Conservation (phyloP, 2,113 vertebrate genomes). For the Acanthisitta chloris region DNA sequence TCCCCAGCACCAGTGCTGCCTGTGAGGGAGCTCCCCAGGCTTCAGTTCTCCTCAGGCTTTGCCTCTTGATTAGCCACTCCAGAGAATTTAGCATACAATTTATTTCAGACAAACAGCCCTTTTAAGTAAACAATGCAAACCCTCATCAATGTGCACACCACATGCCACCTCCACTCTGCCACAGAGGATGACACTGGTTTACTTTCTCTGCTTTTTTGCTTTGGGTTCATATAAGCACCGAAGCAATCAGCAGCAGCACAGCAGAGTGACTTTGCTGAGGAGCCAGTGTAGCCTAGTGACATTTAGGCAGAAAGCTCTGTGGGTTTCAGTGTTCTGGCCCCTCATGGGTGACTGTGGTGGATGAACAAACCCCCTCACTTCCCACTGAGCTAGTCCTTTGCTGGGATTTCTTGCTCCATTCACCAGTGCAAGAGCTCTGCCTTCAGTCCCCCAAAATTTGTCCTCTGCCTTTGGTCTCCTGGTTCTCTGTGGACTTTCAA, state of each 20-base stretch:
- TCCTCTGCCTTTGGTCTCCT: neutral
- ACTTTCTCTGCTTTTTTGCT: neutral
- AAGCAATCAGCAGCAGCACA: neutral
- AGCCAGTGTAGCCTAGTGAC: neutral
- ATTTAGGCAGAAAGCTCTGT: neutral
- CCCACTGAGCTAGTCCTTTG: neutral
- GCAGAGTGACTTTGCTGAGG: neutral
- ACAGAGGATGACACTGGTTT: neutral
- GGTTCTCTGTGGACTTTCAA: neutral
- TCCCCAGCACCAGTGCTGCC: conserved; percentile 24
- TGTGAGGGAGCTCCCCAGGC: conserved; percentile 2
- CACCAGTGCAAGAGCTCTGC: neutral
- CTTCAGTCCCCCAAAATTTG: neutral
- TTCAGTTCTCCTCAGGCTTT: neutral
- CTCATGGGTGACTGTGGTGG: neutral
- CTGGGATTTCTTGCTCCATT: neutral
- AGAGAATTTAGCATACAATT: neutral
- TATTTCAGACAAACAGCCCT: conserved; percentile 15
- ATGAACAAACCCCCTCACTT: neutral
- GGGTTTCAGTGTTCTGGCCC: neutral
- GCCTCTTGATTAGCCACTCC: neutral
- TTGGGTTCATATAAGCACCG: neutral
- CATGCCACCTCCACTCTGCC: neutral
- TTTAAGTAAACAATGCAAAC: neutral
- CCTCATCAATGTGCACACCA: neutral